Percentiles rank a stretch among this genome's conserved stretches.
Conservation (phyloP, 2,113 vertebrate species). For the Eurystomus gularis region DNA sequence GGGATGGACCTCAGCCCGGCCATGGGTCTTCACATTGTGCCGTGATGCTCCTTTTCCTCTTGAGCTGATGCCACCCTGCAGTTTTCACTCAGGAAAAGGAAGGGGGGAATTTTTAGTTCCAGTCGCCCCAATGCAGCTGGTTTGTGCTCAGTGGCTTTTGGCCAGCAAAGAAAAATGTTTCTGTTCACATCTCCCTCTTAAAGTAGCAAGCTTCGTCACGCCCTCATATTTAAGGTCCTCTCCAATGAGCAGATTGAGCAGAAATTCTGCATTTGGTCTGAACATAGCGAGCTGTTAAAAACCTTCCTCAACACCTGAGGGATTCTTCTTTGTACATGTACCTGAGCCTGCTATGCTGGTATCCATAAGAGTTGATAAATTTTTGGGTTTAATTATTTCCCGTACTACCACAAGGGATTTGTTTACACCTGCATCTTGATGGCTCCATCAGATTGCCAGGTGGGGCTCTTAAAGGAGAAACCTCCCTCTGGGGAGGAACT, state of each 20-base stretch:
- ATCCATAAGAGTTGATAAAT: background rate
- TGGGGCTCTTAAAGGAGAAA: background rate
- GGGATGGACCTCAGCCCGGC: no score
- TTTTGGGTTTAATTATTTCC: background rate
- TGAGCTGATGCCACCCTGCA: background rate
- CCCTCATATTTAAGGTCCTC: background rate
- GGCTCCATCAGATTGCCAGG: conserved; percentile 12
- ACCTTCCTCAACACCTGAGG: background rate
- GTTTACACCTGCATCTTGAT: conserved; percentile 18
- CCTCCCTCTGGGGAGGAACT: no score
- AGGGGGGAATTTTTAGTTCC: background rate
- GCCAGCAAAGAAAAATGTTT: background rate
- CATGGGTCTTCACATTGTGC: no score
- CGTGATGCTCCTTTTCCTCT: background rate
- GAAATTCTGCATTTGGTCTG: background rate
- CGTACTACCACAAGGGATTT: background rate
- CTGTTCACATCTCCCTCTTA: background rate
- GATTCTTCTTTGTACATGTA: background rate
- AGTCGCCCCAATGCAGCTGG: background rate
- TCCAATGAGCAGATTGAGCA: background rate
- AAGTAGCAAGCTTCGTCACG: background rate
- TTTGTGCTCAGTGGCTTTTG: background rate
- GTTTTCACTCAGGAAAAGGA: background rate
- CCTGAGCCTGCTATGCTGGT: background rate
- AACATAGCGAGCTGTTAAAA: background rate